Conservation (phyloP, 2,113 vertebrate species). For the Thunnus maccoyii region DNA sequence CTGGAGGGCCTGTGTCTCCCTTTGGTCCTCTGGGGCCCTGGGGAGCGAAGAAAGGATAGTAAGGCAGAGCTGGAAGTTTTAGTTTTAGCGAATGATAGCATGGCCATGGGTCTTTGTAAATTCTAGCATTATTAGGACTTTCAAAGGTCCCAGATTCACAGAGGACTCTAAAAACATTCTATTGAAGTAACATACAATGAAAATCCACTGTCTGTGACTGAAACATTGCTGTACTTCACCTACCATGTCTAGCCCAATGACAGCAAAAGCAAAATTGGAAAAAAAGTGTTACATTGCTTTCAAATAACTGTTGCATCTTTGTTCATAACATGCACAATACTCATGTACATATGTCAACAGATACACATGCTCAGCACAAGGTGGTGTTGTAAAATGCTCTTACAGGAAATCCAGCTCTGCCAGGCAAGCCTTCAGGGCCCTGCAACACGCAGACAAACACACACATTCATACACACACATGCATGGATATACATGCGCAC, state of each 20-base stretch:
- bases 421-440: slow-evolving; percentile 90
- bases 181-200: neutral
- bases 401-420: slow-evolving; percentile 93
- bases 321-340: neutral
- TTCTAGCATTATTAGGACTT: too few species aligned
- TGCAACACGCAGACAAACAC: slow-evolving; percentile 77
- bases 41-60: neutral
- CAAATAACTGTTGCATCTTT: neutral
- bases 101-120: neutral
- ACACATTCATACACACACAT: slow-evolving; percentile 8
- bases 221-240: slow-evolving; percentile 10
- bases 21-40: slow-evolving; percentile 93
- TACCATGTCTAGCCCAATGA: slow-evolving; percentile 42
- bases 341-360: neutral
- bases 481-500: neutral
- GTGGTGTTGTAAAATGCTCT: slow-evolving; percentile 69
- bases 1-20: slow-evolving; percentile 88
- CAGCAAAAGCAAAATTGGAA: slow-evolving; percentile 39
- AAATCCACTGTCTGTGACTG: neutral
- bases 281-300: slow-evolving; percentile 12
- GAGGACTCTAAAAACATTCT: neutral
- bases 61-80: neutral
- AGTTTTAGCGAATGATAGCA: neutral
- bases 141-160: too few species aligned
- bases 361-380: slow-evolving; percentile 7